Percentiles rank a stretch among this genome's conserved stretches.
Conservation (phyloP, 2,113 vertebrate species). For the Leptobrachium ailaonicum region DNA sequence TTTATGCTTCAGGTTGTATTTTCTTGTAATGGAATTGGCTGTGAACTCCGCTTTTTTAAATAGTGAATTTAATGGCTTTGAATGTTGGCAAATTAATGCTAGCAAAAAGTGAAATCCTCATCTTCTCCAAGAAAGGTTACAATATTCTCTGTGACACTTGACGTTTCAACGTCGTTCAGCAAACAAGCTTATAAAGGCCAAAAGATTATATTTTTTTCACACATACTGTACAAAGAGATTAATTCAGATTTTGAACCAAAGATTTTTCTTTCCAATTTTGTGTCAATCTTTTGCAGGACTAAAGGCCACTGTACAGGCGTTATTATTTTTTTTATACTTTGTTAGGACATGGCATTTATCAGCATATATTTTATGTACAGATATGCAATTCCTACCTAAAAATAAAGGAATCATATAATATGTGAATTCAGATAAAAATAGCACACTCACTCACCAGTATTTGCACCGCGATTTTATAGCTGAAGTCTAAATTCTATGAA, state of each 20-base stretch:
- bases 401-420: too few species aligned
- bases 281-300: too few species aligned
- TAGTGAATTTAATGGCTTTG: constrained; percentile 43
- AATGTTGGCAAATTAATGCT: constrained; percentile 39
- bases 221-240: constrained; percentile 34
- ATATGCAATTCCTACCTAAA: too few species aligned
- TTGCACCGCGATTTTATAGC: too few species aligned
- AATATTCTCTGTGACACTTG: constrained; percentile 31
- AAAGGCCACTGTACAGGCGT: too few species aligned
- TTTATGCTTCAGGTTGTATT: constrained; percentile 35
- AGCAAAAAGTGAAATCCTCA: constrained; percentile 43
- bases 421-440: too few species aligned
- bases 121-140: constrained; percentile 39
- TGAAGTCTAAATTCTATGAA: too few species aligned
- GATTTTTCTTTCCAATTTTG: background rate
- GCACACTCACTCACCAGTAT: too few species aligned
- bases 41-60: constrained; percentile 26
- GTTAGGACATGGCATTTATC: too few species aligned
- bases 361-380: too few species aligned
- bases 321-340: too few species aligned
- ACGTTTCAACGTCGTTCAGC: constrained; percentile 16
- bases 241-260: constrained; percentile 17
- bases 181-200: constrained; percentile 38
- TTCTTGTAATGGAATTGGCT: constrained; percentile 41
- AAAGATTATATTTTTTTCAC: constrained; percentile 12